Conservation (phyloP, 2,113 vertebrate genomes). For the human (Homo sapiens) region GRCh38 chr11:12231001-12231500, state of each 20-base stretch:
- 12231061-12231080: neutral
- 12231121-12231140: too few relatives aligned
- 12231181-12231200: neutral
- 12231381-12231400: neutral
- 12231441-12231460: neutral
- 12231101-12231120: neutral
- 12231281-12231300: neutral
- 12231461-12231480: neutral
- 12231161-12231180: neutral
- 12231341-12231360: neutral
- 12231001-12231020: neutral
- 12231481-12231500: neutral
- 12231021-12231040: neutral
- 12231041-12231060: neutral
- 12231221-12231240: neutral
- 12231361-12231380: neutral
- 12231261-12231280: neutral
- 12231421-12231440: too few relatives aligned
- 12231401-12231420: neutral
- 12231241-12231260: neutral
- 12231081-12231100: neutral
- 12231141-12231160: neutral
- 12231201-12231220: too few relatives aligned
- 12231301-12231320: neutral
- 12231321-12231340: neutral